phyloP scores from a whole-genome alignment of 2,113 vertebrate species.

The Arvicanthis niloticus region DNA sequence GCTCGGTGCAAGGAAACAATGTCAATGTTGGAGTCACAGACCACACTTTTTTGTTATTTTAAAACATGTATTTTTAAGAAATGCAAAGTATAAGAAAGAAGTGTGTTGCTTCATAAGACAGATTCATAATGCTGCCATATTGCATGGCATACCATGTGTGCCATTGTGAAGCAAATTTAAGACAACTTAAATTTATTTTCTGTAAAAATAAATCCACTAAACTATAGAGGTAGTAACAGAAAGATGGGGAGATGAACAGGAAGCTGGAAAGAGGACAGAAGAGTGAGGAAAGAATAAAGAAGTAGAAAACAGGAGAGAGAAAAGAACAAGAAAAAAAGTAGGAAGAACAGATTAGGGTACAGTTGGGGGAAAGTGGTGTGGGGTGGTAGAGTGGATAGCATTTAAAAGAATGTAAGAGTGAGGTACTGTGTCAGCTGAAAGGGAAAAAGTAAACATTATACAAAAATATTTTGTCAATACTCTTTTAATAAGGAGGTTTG shows the following conservation, averaged over 20 bases:
- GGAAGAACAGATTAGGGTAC: background rate
- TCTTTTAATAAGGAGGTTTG: background rate
- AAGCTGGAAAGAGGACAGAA: fast-evolving
- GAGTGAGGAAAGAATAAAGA: background rate
- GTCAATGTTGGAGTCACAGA: background rate
- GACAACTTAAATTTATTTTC: background rate
- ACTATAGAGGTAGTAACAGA: background rate
- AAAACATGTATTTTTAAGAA: no score
- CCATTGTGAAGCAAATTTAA: background rate
- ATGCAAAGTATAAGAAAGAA: background rate
- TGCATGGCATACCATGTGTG: background rate
- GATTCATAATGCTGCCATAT: background rate
- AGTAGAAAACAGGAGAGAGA: no score
- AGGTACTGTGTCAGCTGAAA: background rate
- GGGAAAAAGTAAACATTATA: background rate
- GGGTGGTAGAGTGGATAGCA: background rate
- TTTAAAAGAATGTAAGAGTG: background rate
- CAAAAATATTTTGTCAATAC: background rate
- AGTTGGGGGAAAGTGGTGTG: background rate
- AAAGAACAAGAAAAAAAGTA: background rate
- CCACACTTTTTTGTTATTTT: background rate
- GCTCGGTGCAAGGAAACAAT: background rate
- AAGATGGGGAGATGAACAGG: background rate
- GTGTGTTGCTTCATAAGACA: background rate
- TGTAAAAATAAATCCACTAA: background rate